These are phyloP conservation scores for Garra rufa DNA, from an alignment of 2,113 vertebrate genomes.

Conservation along the genomic window DNA sequence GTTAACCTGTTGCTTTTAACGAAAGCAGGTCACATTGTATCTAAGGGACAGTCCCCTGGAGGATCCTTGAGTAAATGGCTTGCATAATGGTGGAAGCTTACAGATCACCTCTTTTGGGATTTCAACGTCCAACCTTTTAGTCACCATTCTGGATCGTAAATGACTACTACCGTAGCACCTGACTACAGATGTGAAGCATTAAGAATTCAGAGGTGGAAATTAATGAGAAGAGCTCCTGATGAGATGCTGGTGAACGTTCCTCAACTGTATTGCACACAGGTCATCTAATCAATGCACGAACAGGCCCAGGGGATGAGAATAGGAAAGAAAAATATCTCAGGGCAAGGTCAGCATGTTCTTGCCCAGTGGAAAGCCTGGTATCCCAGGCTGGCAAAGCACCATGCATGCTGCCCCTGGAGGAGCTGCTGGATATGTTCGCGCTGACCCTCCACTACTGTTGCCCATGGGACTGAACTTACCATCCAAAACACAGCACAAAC, in stretches of 20 bases:
- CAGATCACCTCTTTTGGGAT: neutral
- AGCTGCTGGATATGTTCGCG: constrained; percentile 55
- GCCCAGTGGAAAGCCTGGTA: constrained; percentile 35
- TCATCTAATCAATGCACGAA: constrained; percentile 69
- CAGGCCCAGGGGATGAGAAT: constrained; percentile 42
- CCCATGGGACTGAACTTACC: constrained; percentile 15
- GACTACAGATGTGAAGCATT: constrained; percentile 1
- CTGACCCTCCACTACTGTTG: constrained; percentile 50
- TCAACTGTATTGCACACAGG: neutral
- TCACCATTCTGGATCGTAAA: neutral
- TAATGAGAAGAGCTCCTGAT: constrained; percentile 17
- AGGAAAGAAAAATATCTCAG: constrained; percentile 63
- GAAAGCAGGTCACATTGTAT: too few relatives aligned
- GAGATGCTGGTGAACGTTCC: neutral
- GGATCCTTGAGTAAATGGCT: neutral
- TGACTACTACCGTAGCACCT: neutral
- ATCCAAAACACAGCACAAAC: constrained; percentile 51
- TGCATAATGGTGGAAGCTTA: constrained; percentile 6
- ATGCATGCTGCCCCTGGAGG: constrained; percentile 35
- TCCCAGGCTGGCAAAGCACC: neutral
- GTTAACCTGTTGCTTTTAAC: too few relatives aligned
- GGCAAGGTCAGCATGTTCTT: constrained; percentile 68
- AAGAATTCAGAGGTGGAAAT: constrained; percentile 18
- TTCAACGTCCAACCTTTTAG: neutral
- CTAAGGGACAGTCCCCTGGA: too few relatives aligned